Evolutionary conservation across 2,888 invertebrate genomes (phyloP), one percentile per base, ranked within the genome.

Genomic region (Graphium colonna): DNA sequence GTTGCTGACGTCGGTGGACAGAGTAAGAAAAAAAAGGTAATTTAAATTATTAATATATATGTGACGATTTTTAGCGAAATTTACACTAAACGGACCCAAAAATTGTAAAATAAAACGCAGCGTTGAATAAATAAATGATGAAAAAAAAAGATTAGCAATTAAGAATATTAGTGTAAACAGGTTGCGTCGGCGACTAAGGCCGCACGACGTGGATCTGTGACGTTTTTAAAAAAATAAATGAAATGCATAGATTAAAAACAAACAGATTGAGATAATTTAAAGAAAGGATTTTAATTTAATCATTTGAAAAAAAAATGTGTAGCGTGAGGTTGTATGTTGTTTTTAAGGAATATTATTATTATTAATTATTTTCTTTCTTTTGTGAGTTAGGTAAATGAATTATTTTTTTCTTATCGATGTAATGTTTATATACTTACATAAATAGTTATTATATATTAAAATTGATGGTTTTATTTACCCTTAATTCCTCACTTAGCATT

Each of bases 391-490:
- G 77, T 82, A 83, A 87, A 84, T 85, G 76, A 86, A 86, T 81
- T 81, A 79, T 82, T 84, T 84, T 49, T 86, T 87, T 85, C 85
- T 80, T 82, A 79, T 87, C 75, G 73, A 85, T 88, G 86, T 88
- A 84, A 86, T 85, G 88, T 89, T 88, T 88, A 86, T 88, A 88
- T 85, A 88, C 81, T 84, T 88, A 87, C 82, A 86, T 88, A 87
- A 84, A 89, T 89, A 89, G 88, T 89, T 89, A 89, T 87, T n/a
- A n/a, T n/a, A n/a, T n/a, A n/a, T n/a, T n/a, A n/a, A n/a, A n/a
- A n/a, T n/a, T n/a, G n/a, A n/a, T n/a, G n/a, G n/a, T n/a, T n/a
- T n/a, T n/a, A n/a, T n/a, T n/a, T n/a, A n/a, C n/a, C n/a, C n/a
- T n/a, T n/a, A n/a, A n/a, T n/a, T n/a, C n/a, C n/a, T n/a, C n/a